Evolutionary conservation across 2,888 invertebrate genomes (phyloP).

Genomic region (Drosophila multiciliata): DNA sequence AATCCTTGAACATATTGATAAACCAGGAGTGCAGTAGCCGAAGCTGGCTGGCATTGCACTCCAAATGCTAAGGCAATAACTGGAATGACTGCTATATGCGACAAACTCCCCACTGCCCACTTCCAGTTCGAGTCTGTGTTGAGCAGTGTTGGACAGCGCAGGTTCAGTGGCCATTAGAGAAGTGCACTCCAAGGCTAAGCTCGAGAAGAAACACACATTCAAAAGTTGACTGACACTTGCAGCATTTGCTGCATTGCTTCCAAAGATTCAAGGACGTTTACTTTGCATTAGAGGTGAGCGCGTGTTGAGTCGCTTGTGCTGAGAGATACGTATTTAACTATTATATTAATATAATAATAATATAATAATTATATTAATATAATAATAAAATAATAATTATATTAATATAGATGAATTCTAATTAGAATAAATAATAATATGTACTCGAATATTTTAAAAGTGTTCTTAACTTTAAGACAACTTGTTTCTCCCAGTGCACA

Average conservation of each 20-base stretch:
- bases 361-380: neutral
- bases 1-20: constrained; percentile 82
- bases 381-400: neutral
- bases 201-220: neutral
- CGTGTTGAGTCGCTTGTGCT: neutral
- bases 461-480: neutral
- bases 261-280: constrained; percentile 13
- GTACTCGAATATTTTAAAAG: neutral
- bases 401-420: neutral
- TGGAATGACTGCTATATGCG: constrained; percentile 57
- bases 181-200: constrained; percentile 47
- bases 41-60: constrained; percentile 57
- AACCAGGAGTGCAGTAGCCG: constrained; percentile 80
- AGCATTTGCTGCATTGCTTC: constrained; percentile 1
- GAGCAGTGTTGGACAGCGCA: constrained; percentile 6
- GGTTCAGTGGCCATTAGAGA: constrained; percentile 49
- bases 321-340: too few species aligned
- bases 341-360: too few species aligned
- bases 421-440: neutral
- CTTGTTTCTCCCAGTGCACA: neutral
- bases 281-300: constrained; percentile 6
- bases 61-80: constrained; percentile 55
- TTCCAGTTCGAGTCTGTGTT: neutral
- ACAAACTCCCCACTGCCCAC: neutral
- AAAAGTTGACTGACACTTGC: constrained; percentile 28